Base-by-base conservation (phyloP, 2,797 vertebrate species). In the Hoplostethus atlanticus region DNA sequence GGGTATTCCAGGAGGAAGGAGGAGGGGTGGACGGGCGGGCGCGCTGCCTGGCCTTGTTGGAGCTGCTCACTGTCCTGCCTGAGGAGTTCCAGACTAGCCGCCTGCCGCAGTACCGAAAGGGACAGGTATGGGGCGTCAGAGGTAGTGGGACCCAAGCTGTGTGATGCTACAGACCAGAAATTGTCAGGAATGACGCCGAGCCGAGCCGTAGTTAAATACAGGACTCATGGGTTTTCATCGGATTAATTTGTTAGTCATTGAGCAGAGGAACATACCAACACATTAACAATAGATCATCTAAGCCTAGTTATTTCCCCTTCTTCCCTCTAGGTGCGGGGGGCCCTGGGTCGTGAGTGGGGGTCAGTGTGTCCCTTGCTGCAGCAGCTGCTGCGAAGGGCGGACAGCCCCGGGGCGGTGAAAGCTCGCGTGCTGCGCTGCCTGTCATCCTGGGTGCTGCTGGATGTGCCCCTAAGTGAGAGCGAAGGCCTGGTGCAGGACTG, bases 51-150 rank as follows among this genome's bases (percentile, higher is more conserved):
- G 98, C 98, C 0, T 92, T 99, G 71, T 92, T 99, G 84, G 98
- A 99, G 91, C 95, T 99, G 77, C 96, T 99, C 80, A 99, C 98
- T 0, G 98, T 99, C 72, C 93, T 99, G 81, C 98, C 98, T 0
- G 98, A 99, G 94, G 98, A 99, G 92, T 98, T 99, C 79, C 98
- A 99, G 93, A 99, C 98, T 68, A 99, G 97, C 84, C 97, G 98
- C 10, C 95, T 99, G 60, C 97, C 98, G 0, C 98, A 98, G 89
- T 98, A 97, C 87, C 95, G 97, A 67, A 98, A 97, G 84, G 97
- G 97, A 69, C 96, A 97, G 94, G 98, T 99, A 46, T 86, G 96
- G 34, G 34, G 6, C 34, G 34, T 6, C 34, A 5, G 34, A 34
- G 34, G 3, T 5, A 6, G 34, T 34, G 34, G 34, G 6, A 34